These are phyloP conservation scores for Anthophora plumipes DNA, from an alignment of 2,888 invertebrate species.

Conservation along the genomic window DNA sequence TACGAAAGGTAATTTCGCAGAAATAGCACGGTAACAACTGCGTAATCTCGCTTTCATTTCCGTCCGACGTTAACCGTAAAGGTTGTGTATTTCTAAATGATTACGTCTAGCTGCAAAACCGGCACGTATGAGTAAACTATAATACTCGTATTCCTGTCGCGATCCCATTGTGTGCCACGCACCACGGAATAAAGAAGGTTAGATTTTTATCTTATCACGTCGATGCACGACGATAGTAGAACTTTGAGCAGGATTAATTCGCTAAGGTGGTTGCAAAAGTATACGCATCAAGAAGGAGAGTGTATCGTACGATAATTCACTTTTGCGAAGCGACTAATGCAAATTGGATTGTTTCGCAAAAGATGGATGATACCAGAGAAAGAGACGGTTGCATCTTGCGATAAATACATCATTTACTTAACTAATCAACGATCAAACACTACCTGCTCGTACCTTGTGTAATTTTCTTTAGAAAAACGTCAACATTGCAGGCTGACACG, in stretches of 20 bases:
- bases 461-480: not conserved
- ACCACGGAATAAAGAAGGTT: too few species aligned
- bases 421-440: not conserved
- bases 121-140: slow-evolving; percentile 17
- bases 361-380: too few species aligned
- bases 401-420: not conserved
- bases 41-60: slow-evolving; percentile 55
- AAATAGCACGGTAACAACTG: slow-evolving; percentile 17
- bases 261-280: too few species aligned
- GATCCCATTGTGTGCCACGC: not conserved
- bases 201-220: too few species aligned
- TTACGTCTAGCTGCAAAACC: slow-evolving; percentile 14
- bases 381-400: not conserved
- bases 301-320: too few species aligned
- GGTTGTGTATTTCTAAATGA: slow-evolving; percentile 36
- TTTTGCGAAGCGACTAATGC: too few species aligned
- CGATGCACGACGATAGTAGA: too few species aligned
- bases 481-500: too few species aligned
- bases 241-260: too few species aligned
- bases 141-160: slow-evolving; percentile 11
- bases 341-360: too few species aligned
- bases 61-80: slow-evolving; percentile 36
- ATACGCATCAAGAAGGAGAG: too few species aligned
- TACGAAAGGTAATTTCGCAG: slow-evolving; percentile 7
- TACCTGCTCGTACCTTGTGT: not conserved